phyloP scores from a whole-genome alignment of 2,888 invertebrate species.

The Acanthococcus lagerstroemiae region DNA sequence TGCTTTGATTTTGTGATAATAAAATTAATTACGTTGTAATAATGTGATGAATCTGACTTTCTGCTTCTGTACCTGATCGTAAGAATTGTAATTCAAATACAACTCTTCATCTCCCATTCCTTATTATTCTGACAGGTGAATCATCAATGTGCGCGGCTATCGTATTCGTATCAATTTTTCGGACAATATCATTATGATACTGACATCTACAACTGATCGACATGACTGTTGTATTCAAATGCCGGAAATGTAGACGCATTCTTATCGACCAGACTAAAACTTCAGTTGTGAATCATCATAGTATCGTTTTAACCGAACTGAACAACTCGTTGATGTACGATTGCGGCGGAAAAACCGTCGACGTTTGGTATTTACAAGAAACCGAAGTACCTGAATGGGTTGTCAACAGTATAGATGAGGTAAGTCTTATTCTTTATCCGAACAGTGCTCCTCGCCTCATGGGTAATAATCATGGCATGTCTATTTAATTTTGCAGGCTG shows the following conservation, averaged over 20 bases:
- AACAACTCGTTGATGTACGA: slow-evolving; percentile 32
- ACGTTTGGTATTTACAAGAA: slow-evolving; percentile 47
- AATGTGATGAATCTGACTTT: too few species aligned
- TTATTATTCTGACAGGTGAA: too few species aligned
- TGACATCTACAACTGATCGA: neutral
- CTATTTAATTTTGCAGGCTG: slow-evolving; percentile 38
- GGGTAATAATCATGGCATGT: too few species aligned
- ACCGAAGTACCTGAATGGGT: slow-evolving; percentile 52
- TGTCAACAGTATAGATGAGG: slow-evolving; percentile 45
- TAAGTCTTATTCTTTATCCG: slow-evolving; percentile 36
- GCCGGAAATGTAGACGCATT: slow-evolving; percentile 36
- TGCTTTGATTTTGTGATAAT: too few species aligned
- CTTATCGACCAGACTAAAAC: slow-evolving; percentile 31
- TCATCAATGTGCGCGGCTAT: too few species aligned
- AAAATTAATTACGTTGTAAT: too few species aligned
- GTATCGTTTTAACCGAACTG: slow-evolving; percentile 31
- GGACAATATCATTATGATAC: neutral
- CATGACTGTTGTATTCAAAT: slow-evolving; percentile 31
- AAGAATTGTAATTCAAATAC: too few species aligned
- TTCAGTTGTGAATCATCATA: slow-evolving; percentile 34
- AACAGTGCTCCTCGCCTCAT: too few species aligned
- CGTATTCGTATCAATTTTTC: too few species aligned
- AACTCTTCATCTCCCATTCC: too few species aligned
- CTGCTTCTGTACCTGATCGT: too few species aligned
- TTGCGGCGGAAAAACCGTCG: slow-evolving; percentile 35